A percentile compares a stretch with the other conserved stretches of the same genome.
These are phyloP conservation scores for Megalops atlanticus DNA, from an alignment of 2,113 vertebrate genomes.

Conservation along the genomic window DNA sequence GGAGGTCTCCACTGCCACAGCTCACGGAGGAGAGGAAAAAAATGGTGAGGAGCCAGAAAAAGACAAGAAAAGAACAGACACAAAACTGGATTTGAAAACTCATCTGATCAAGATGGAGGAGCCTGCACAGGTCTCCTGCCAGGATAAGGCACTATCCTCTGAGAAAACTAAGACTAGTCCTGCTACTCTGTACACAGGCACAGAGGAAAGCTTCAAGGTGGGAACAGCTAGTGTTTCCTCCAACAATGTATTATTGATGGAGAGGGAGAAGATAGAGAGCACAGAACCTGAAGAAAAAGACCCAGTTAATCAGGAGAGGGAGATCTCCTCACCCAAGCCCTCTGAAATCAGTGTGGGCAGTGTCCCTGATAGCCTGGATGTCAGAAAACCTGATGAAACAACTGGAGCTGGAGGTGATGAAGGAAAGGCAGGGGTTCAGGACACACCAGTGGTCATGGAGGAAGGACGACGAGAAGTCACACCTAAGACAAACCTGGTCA, in stretches of 20 bases:
- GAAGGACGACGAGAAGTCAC: neutral
- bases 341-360: constrained; percentile 61
- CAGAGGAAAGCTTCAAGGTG: constrained; percentile 26
- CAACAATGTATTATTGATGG: neutral
- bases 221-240: neutral
- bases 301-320: constrained; percentile 51
- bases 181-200: neutral
- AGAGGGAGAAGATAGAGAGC: neutral
- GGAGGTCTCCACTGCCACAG: neutral
- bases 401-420: constrained; percentile 11
- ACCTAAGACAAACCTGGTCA: constrained; percentile 50
- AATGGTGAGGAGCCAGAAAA: neutral
- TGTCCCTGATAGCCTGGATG: constrained; percentile 65
- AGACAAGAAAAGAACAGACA: neutral
- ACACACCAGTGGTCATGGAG: neutral
- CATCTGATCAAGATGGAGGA: constrained; percentile 48
- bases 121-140: neutral
- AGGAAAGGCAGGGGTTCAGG: neutral
- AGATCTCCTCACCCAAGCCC: constrained; percentile 51
- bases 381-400: constrained; percentile 50
- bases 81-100: constrained; percentile 32
- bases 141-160: neutral
- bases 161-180: neutral
- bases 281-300: neutral
- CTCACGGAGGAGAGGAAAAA: constrained; percentile 14